Evolutionary conservation across 2,113 vertebrate genomes (phyloP), one percentile per base, ranked within the genome.

Genomic region (Hyaena hyaena): DNA sequence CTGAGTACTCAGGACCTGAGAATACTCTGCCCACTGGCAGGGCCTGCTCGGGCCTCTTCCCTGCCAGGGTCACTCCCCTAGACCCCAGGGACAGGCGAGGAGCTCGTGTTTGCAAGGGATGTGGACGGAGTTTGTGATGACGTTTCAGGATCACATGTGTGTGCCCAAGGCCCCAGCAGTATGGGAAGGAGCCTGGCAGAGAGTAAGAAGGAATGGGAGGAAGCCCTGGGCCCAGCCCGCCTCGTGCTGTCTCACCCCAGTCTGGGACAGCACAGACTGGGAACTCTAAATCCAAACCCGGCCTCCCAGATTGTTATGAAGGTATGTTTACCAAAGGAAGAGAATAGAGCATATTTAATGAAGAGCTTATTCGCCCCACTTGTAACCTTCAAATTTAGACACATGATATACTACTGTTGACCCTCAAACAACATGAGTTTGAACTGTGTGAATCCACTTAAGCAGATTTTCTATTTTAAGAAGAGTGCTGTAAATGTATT

Each of bases 331-430:
- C 77, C 63, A n/a, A 80, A 65, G 88, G 39, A 74, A 50, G 50
- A 82, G 24, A 79, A 43, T 5, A 84, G 55, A 80, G 31, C 53
- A 2, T 74, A 58, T 89, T 83, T 45, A 53, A 85, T 45, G 80
- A 90, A 79, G 43, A 95, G 48, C 15, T 80, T 58, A 19, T 83
- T 61, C 48, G 28, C 39, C 82, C 35, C 50, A 33, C 63, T 35
- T 90, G 45, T 10, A 88, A 33, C 55, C 87, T 92, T 33, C 23
- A 92, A 77, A 53, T 94, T 89, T 73, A 85, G 89, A 74, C 39
- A 76, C 83, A 76, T 45, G 5, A 50, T 48, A n/a, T 50, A 73
- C 35, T 73, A 39, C n/a, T 24, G 35, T 73, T 39, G n/a, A 45
- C 43, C 73, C 71, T 74, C 12, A 23, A 74, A 43, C 23, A 74